Base-by-base conservation (phyloP, 2,888 invertebrate species). In the Muscina levida region DNA sequence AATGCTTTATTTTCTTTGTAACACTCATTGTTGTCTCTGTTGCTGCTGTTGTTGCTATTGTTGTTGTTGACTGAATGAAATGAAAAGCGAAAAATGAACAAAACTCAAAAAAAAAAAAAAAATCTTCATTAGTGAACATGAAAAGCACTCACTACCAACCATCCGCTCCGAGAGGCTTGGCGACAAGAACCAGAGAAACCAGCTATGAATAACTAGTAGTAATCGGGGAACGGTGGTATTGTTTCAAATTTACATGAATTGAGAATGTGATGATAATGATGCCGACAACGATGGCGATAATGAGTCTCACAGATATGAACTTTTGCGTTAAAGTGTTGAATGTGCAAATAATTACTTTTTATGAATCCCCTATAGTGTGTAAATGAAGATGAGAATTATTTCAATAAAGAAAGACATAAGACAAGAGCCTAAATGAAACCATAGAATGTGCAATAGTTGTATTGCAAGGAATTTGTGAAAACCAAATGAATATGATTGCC, bases 251-350 rank as follows among this genome's bases (percentile, higher is more conserved):
- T 42, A 66, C 57, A 51, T 71, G 56, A 70, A 65, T 59, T 31
- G 56, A 71, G 51, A 51, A 70, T 57, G 15, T 48, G 70, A 71
- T 74, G 73, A 79, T 74, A n/a, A n/a, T n/a, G n/a, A n/a, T n/a
- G n/a, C n/a, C n/a, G n/a, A n/a, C n/a, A n/a, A n/a, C n/a, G 71
- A 79, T 71, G 71, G 74, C 74, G 78, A 79, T 74, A 79, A 79
- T 79, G 71, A 79, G 71, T 57, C 48, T 26, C 13, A 66, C 44
- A 6, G 57, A 70, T 59, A 39, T 65, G 53, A 72, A 72, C 39
- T 53, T 62, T 24, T 56, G 56, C 13, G 53, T 59, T 77, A 15
- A 67, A 67, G 42, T 67, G 77, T 72, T 59, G 31, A 73, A 73
- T 56, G 56, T 56, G 66, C 44, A 73, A 66, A 66, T 48, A 72